A percentile compares a stretch with the other conserved stretches of the same genome.
These are phyloP conservation scores for Pseudomyrmex concolor DNA, from an alignment of 1,140 invertebrate species.

Conservation along the genomic window DNA sequence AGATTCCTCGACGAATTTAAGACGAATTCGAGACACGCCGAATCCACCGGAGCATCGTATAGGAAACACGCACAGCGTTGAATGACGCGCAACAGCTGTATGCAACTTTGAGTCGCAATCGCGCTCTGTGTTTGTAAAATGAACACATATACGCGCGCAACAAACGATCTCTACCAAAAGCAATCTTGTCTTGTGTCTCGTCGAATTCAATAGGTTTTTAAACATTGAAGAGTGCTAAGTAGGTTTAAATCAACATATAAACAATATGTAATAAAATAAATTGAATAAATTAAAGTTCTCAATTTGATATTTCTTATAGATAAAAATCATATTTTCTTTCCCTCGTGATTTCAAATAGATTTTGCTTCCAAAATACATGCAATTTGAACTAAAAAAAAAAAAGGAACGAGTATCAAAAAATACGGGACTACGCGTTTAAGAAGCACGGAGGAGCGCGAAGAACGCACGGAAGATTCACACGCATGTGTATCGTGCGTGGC, in stretches of 20 bases:
- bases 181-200: neutral
- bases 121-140: constrained; percentile 6
- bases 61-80: constrained; percentile 35
- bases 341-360: too few species aligned
- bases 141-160: neutral
- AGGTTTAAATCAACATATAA: too few species aligned
- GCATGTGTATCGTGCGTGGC: constrained; percentile 64
- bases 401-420: neutral
- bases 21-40: constrained; percentile 34
- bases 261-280: too few species aligned
- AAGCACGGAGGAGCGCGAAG: constrained; percentile 4
- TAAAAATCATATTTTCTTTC: neutral
- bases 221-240: too few species aligned
- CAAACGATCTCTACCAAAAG: neutral
- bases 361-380: neutral
- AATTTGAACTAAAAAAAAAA: neutral
- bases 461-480: constrained; percentile 64
- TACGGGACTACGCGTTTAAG: neutral
- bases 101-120: constrained; percentile 32
- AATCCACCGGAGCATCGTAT: neutral
- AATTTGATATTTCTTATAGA: neutral
- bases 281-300: too few species aligned
- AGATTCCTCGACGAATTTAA: constrained; percentile 2
- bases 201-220: too few species aligned
- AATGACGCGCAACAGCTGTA: constrained; percentile 76